A percentile compares a stretch with the other conserved stretches of the same genome.
phyloP scores from a whole-genome alignment of 1,140 invertebrate species.

The Oedothorax gibbosus region DNA sequence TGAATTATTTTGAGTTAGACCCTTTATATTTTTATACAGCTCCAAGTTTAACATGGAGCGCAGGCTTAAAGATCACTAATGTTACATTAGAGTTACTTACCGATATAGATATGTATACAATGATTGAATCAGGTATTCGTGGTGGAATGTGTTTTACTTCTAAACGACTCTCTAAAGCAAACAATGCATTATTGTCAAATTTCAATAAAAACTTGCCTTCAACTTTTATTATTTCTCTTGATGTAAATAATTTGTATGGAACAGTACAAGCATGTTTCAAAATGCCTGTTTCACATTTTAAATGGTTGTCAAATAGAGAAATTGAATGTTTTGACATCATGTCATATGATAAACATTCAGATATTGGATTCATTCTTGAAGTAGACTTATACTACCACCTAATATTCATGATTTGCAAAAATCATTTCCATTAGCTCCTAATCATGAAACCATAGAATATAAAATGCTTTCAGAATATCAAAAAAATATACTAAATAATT shows the following conservation, averaged over 20 bases:
- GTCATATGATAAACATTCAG: background rate
- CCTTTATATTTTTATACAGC: slow-evolving; percentile 31
- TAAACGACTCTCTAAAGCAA: background rate
- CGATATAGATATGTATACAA: slow-evolving; percentile 26
- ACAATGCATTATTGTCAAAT: slow-evolving; percentile 12
- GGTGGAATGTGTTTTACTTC: slow-evolving; percentile 9
- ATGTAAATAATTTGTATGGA: slow-evolving; percentile 20
- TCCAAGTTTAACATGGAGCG: slow-evolving; percentile 20
- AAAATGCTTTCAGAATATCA: background rate
- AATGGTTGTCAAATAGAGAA: background rate
- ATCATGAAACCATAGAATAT: background rate
- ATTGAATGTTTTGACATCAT: slow-evolving; percentile 10
- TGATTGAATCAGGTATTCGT: slow-evolving; percentile 30
- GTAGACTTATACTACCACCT: background rate
- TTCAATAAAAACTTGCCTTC: background rate
- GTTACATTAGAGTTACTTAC: slow-evolving; percentile 39
- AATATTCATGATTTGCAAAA: background rate
- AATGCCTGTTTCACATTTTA: background rate
- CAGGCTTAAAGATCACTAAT: slow-evolving; percentile 7
- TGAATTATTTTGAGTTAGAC: slow-evolving; percentile 47
- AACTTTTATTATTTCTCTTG: slow-evolving; percentile 13
- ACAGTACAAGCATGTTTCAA: background rate
- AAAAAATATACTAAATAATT: background rate
- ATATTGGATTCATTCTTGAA: background rate
- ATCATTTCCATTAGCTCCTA: background rate